Evolutionary conservation across 2,888 invertebrate genomes (phyloP), one percentile per base, ranked within the genome.

Genomic region (Amblyjoppa fuscipennis): DNA sequence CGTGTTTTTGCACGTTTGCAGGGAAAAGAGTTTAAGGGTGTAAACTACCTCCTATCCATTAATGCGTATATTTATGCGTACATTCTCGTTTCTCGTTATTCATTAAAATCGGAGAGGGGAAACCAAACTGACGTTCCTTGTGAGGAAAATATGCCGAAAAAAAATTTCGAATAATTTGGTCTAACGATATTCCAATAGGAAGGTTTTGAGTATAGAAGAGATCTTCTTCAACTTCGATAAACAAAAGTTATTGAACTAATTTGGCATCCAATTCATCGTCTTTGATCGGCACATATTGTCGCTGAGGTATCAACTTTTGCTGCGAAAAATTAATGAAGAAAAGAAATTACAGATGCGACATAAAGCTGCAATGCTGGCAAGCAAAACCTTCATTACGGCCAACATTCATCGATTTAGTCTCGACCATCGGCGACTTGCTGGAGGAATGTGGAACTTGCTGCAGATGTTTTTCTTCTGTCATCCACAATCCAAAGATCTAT

Each of bases 281-380:
- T 20, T 20, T 20, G 20, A 20, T 20, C 20, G 20, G 20, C 20
- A 20, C 20, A 28, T 28, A 31, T 66, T 66, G 28, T 16, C 34
- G 16, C 38, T 16, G 34, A 20, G 20, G 13, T 38, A 2, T 68
- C 31, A 9, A 59, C 51, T 13, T 20, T 0, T 4, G 16, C 45
- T 38, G 13, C 45, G n/a, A 25, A 6, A 16, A 51, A 20, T 38
- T 2, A 49, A 31, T 4, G 31, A 34, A 9, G 3, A 61, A 45
- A 71, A 31, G 4, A 4, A 31, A 31, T 85, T 85, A 86, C 86
- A 96, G 96, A 82, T 97, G 97, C 91, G 95, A 96, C 64, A 96
- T 98, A 77, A 99, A 99, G 98, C 92, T 96, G 69, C 96, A 96
- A 82, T 99, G 99, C 93, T 99, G 99, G 99, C 95, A 96, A 77